Percentiles rank a stretch among this genome's conserved stretches.
Conservation (phyloP, 2,797 vertebrate genomes). For the Arremon brunneinucha region DNA sequence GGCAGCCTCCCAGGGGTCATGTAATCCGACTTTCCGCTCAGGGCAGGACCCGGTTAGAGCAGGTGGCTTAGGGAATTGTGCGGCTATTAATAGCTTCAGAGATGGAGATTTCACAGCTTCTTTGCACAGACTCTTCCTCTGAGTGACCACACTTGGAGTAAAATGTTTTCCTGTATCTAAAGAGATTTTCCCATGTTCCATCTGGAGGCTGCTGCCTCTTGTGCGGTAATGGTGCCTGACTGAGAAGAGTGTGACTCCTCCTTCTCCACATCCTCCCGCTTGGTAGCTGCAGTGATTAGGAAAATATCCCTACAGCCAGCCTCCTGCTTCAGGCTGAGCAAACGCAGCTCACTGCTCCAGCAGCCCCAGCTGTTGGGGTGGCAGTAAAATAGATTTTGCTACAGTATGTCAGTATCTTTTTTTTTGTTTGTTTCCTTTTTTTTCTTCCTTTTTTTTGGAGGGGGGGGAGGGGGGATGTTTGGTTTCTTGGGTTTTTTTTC, state of each 20-base stretch:
- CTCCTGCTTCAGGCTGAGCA: background rate
- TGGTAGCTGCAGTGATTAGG: background rate
- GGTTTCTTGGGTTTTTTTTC: background rate
- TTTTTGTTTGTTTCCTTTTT: background rate
- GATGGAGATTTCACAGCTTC: background rate
- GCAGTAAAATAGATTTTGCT: background rate
- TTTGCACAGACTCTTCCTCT: background rate
- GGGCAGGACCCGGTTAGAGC: background rate
- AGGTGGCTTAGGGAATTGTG: background rate
- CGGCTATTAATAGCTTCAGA: background rate
- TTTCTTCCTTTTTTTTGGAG: background rate
- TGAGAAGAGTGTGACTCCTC: background rate
- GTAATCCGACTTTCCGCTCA: background rate
- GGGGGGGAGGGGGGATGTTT: background rate
- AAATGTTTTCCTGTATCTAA: background rate
- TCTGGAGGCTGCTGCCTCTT: background rate
- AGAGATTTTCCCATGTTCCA: background rate
- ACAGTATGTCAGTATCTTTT: too few relatives aligned
- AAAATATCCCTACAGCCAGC: background rate
- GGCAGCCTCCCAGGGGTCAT: background rate
- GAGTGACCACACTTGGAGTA: too few relatives aligned
- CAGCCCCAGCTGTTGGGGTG: fast-evolving
- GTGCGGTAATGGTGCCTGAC: background rate
- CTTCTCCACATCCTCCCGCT: background rate
- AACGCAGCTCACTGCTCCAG: background rate